Evolutionary conservation across 2,797 vertebrate species (phyloP), one percentile per base, ranked within the genome.

Genomic region (Enteromius viviparus): DNA sequence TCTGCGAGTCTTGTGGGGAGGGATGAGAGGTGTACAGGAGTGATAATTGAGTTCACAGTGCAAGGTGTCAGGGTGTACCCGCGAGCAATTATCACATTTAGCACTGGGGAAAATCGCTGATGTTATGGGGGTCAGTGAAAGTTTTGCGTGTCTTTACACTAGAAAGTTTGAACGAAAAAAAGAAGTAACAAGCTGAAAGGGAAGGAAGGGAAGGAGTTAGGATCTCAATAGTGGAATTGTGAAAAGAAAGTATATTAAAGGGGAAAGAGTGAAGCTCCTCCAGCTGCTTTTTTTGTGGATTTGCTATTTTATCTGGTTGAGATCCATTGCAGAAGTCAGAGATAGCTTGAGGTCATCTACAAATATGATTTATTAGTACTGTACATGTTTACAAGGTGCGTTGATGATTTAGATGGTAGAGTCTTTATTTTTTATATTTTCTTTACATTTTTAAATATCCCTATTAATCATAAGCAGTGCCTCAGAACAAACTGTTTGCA

Each of bases 11-110:
- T 62, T 82, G 53, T 12, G n/a, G 60, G 69, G 66, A 45, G 26
- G 42, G 51, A 21, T 40, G 64, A 60, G 55, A 34, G 11, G 29
- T 90, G 87, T 92, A 88, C 81, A 76, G 74, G 88, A 92, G 94
- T 93, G 94, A 93, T 95, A 95, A 95, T 94, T 95, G 94, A 93
- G 93, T 95, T 95, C 94, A 93, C 92, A 94, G 93, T 89, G 89
- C 84, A 86, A 91, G 88, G 93, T 93, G 92, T 90, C 89, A 93
- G 89, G 83, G 84, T 91, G 93, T 93, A 93, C 94, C 93, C 93
- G 91, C 81, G 94, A 94, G 94, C n/a, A 94, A 92, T 93, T 91
- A 87, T 81, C 91, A 92, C 87, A 91, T 92, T 90, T 89, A 86
- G 85, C 87, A 80, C 87, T 85, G 21, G 76, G 87, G 87, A 74